A percentile compares a stretch with the other conserved stretches of the same genome.
These are phyloP conservation scores for Betta splendens DNA, from an alignment of 2,797 vertebrate genomes.

Conservation along the genomic window DNA sequence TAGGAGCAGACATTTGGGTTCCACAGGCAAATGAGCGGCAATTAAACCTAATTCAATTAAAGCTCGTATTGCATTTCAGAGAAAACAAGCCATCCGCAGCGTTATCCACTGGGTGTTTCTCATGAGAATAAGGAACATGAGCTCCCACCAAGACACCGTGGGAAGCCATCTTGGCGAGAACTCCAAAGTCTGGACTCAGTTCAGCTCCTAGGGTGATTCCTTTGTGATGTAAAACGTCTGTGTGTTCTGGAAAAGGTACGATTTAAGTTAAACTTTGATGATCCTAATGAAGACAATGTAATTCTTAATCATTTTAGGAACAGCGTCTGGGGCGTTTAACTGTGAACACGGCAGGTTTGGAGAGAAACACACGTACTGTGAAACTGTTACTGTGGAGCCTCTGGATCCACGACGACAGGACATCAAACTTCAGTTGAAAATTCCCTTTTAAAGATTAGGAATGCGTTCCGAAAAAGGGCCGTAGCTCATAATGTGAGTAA, in stretches of 20 bases:
- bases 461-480: constrained; percentile 14
- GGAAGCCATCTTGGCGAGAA: constrained; percentile 39
- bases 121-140: constrained; percentile 51
- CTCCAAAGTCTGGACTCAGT: constrained; percentile 34
- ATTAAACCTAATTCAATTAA: constrained; percentile 72
- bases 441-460: constrained; percentile 18
- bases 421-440: constrained; percentile 14
- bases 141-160: constrained; percentile 12
- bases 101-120: constrained; percentile 43
- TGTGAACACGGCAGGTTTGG: too few species aligned
- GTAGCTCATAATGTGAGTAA: constrained; percentile 18
- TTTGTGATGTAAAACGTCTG: constrained; percentile 27
- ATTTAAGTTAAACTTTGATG: not conserved
- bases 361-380: too few species aligned
- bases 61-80: constrained; percentile 51
- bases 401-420: not conserved
- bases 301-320: too few species aligned
- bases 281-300: too few species aligned
- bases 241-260: not conserved
- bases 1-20: constrained; percentile 56
- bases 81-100: constrained; percentile 24
- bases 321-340: too few species aligned
- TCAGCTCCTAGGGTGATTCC: constrained; percentile 22
- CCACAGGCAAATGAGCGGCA: constrained; percentile 46
- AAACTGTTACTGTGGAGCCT: too few species aligned